phyloP scores from a whole-genome alignment of 2,797 vertebrate genomes.

The Pteropus rufus region DNA sequence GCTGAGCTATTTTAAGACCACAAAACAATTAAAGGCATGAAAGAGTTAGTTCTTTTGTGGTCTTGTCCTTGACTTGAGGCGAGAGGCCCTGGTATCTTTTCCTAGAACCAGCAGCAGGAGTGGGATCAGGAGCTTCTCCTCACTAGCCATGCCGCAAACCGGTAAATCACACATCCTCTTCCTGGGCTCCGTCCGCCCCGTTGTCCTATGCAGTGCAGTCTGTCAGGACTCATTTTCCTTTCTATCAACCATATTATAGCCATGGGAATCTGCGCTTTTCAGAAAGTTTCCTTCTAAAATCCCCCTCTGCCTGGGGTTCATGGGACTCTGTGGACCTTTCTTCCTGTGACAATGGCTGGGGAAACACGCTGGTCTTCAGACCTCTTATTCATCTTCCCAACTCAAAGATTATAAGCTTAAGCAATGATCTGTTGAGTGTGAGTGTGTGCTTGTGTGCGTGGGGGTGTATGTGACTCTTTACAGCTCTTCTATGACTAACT shows the following conservation, averaged over 20 bases:
- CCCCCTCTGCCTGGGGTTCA: conserved; percentile 17
- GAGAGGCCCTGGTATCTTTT: background rate
- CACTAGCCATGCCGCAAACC: background rate
- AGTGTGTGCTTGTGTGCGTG: background rate
- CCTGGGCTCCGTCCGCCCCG: background rate
- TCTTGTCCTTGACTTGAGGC: background rate
- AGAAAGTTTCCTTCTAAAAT: conserved; percentile 55
- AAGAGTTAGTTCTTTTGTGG: background rate
- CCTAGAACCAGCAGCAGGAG: background rate
- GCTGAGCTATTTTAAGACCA: background rate
- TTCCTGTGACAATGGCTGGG: conserved; percentile 51
- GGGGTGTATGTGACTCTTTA: background rate
- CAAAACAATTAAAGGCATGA: background rate
- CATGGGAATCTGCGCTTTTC: background rate
- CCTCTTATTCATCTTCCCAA: conserved; percentile 51
- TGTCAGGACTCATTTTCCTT: background rate
- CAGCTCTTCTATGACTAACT: background rate
- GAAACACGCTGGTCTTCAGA: conserved; percentile 37
- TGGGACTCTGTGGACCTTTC: background rate
- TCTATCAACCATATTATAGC: background rate
- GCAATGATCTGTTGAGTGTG: background rate
- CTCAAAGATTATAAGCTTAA: background rate
- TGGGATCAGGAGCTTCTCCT: background rate
- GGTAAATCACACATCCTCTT: background rate
- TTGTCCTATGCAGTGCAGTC: rapidly evolving